phyloP scores from a whole-genome alignment of 1,140 invertebrate genomes.

The Drosophila virilis region DNA sequence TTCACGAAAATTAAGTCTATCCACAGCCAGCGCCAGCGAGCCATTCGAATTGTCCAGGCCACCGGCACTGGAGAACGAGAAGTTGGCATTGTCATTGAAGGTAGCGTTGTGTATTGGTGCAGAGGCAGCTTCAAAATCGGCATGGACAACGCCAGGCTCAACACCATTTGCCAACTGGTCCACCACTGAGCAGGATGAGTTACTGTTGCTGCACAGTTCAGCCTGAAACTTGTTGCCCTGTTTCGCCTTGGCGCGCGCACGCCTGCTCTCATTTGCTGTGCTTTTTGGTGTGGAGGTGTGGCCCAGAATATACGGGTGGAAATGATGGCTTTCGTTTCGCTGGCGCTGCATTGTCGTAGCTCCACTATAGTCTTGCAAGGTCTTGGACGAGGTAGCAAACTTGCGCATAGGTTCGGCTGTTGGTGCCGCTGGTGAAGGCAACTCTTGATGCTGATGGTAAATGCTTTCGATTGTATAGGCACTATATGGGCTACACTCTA shows the following conservation, averaged over 20 bases:
- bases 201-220: constrained; percentile 70
- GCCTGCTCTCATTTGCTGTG: constrained; percentile 49
- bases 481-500: constrained; percentile 74
- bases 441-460: constrained; percentile 67
- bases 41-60: constrained; percentile 79
- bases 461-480: constrained; percentile 77
- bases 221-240: constrained; percentile 63
- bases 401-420: constrained; percentile 21
- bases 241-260: constrained; percentile 64
- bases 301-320: constrained; percentile 74
- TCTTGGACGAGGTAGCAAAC: constrained; percentile 42
- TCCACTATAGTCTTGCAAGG: constrained; percentile 21
- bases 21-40: constrained; percentile 72
- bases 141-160: constrained; percentile 5
- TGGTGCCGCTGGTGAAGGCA: constrained; percentile 24
- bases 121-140: constrained; percentile 9
- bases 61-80: constrained; percentile 76
- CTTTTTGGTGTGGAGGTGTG: constrained; percentile 82
- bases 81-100: constrained; percentile 82
- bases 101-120: constrained; percentile 56
- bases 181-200: constrained; percentile 69
- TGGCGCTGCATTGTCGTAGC: constrained; percentile 38
- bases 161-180: constrained; percentile 34
- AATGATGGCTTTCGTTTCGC: constrained; percentile 69
- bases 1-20: constrained; percentile 74